Percentiles rank a stretch among this genome's conserved stretches.
phyloP scores from a whole-genome alignment of 2,888 invertebrate genomes.

The Zhuqinia jingwanae region DNA sequence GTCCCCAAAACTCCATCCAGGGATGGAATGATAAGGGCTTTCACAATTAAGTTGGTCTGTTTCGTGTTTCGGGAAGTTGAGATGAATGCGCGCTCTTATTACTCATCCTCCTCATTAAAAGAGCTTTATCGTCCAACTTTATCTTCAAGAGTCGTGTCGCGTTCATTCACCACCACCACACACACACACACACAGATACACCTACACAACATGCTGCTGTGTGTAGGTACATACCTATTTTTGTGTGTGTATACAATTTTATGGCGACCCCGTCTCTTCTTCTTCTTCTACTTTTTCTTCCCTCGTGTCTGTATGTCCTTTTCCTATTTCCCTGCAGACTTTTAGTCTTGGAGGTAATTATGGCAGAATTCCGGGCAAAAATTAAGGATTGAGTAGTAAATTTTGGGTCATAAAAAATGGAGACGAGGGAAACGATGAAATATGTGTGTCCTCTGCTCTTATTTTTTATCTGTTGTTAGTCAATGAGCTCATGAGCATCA shows the following conservation, averaged over 20 bases:
- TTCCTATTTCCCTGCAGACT: neutral
- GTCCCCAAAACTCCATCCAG: no score
- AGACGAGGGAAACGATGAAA: slow-evolving; percentile 63
- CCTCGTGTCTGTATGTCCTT: neutral
- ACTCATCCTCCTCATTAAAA: slow-evolving; percentile 55
- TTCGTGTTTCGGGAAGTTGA: slow-evolving; percentile 54
- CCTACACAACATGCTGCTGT: slow-evolving; percentile 10
- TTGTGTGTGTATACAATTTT: slow-evolving; percentile 1
- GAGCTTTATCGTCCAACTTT: slow-evolving; percentile 59
- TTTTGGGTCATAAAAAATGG: slow-evolving; percentile 56
- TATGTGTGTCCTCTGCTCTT: slow-evolving; percentile 17
- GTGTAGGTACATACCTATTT: no score
- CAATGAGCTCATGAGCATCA: slow-evolving; percentile 62
- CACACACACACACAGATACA: no score
- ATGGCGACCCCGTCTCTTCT: slow-evolving; percentile 21
- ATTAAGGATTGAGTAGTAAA: slow-evolving; percentile 72
- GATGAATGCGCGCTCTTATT: slow-evolving; percentile 56
- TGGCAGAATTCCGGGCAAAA: slow-evolving; percentile 68
- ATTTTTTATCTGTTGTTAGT: slow-evolving; percentile 43
- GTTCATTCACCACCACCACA: slow-evolving; percentile 13
- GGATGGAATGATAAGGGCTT: slow-evolving; percentile 43
- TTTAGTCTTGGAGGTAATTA: slow-evolving; percentile 68
- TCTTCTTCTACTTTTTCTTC: no score
- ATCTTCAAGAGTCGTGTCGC: slow-evolving; percentile 43
- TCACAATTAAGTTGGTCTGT: slow-evolving; percentile 67